Evolutionary conservation across 2,797 vertebrate species (phyloP).

Genomic region (Crenuchus spilurus): DNA sequence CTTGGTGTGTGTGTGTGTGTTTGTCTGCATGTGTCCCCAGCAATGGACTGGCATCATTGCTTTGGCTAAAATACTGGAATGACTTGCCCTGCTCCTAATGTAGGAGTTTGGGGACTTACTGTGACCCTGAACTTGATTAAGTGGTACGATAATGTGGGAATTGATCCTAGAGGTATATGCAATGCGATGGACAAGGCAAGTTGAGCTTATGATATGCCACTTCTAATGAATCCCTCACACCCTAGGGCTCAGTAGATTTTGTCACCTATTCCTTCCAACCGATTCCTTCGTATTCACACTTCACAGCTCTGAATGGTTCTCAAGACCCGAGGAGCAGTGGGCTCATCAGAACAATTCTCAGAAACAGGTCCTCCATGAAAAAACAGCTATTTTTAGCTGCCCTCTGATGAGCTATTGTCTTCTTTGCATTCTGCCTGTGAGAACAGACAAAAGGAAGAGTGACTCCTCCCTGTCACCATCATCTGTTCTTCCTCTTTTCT

Average conservation of each 20-base stretch:
- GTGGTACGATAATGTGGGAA: too few relatives aligned
- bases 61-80: too few relatives aligned
- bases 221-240: neutral
- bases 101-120: too few relatives aligned
- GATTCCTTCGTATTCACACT: neutral
- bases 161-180: neutral
- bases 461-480: constrained; percentile 9
- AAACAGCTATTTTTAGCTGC: constrained; percentile 7
- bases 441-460: neutral
- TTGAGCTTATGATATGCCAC: neutral
- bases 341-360: neutral
- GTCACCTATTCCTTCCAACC: neutral
- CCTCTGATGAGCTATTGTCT: neutral
- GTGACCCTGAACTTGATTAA: too few relatives aligned
- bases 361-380: constrained; percentile 5
- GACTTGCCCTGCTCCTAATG: too few relatives aligned
- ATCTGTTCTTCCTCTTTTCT: neutral
- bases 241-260: neutral
- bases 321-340: neutral
- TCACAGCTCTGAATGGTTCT: neutral
- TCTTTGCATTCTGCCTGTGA: neutral
- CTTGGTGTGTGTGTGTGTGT: too few relatives aligned
- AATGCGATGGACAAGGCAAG: neutral
- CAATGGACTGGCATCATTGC: too few relatives aligned
- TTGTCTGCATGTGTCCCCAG: too few relatives aligned